Evolutionary conservation across 2,113 vertebrate genomes (phyloP).

Genomic region (Cathartes aura): DNA sequence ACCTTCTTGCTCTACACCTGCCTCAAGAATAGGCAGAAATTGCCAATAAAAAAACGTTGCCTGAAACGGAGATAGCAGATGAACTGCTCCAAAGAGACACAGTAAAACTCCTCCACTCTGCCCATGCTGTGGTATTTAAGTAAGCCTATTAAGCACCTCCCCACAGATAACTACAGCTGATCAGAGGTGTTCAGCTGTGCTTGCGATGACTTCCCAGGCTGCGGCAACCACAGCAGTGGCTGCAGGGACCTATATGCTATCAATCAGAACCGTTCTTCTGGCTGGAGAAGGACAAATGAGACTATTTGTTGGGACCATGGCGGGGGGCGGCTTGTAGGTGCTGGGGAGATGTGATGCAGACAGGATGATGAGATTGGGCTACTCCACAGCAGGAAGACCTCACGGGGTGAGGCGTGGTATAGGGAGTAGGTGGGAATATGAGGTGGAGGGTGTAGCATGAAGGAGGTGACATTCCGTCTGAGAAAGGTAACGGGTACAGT

Average conservation of each 20-base stretch:
- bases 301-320: not conserved
- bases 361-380: not conserved
- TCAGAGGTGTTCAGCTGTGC: not conserved
- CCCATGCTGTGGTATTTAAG: not conserved
- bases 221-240: not conserved
- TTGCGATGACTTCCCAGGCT: not conserved
- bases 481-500: not conserved
- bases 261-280: not conserved
- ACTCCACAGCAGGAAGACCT: not conserved
- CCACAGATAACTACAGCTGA: not conserved
- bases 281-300: not conserved
- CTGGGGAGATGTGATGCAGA: not conserved
- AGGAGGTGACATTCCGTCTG: not conserved
- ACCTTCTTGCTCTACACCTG: not conserved
- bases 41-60: not conserved
- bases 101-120: not conserved
- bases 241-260: not conserved
- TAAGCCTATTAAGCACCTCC: not conserved
- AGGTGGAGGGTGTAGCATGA: not conserved
- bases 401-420: fast-evolving
- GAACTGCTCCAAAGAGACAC: not conserved
- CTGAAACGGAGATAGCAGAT: not conserved
- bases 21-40: not conserved
- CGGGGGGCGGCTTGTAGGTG: not conserved
- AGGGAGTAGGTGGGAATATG: not conserved